Evolutionary conservation across 2,113 vertebrate species (phyloP), one percentile per base, ranked within the genome.

Genomic region (Numenius arquata): DNA sequence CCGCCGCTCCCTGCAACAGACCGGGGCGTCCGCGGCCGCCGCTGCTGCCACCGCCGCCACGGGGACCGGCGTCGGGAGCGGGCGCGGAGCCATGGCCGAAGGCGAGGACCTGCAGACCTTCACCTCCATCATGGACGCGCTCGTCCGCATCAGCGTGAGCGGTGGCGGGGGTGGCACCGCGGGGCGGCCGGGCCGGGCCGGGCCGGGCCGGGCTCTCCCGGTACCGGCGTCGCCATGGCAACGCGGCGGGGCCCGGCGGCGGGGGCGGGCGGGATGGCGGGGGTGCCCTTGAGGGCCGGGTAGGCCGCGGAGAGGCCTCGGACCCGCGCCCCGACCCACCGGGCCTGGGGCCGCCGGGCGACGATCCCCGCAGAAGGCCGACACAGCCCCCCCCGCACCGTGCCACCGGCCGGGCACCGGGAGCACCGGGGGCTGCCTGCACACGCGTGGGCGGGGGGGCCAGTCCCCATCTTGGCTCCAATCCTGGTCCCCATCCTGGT

Each of bases 101-200:
- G 98, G 98, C 72, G 99, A 99, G 79, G 98, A 98, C n/a, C 96
- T 99, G 89, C 98, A 99, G 97, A 98, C 98, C 77, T 99, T 99
- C 93, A 99, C 99, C 59, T 99, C 99, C 61, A 98, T 99, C 95
- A 99, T 99, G 99, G 99, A 99, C 93, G 99, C 98, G 19, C 97
- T 99, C 97, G 99, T 99, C 97, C 98, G 99, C 97, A 99, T 99
- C 85, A 99, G 98, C 97, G 99, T 99, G 95, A 99, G 99, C 98
- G 89, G 59, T 79, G 45, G n/a, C 13, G 68, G 32, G 36, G 52
- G 25, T 23, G 20, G 30, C 34, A 50, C 27, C 41, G n/a, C 12
- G 65, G 53, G 30, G 52, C 40, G 38, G 17, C 65, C 43, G 73
- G 62, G 47, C 45, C 34, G 43, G 36, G 16, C 53, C 34, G 72